A percentile compares a stretch with the other conserved stretches of the same genome.
phyloP scores from a whole-genome alignment of 2,888 invertebrate species.

The Tetragonula carbonaria region DNA sequence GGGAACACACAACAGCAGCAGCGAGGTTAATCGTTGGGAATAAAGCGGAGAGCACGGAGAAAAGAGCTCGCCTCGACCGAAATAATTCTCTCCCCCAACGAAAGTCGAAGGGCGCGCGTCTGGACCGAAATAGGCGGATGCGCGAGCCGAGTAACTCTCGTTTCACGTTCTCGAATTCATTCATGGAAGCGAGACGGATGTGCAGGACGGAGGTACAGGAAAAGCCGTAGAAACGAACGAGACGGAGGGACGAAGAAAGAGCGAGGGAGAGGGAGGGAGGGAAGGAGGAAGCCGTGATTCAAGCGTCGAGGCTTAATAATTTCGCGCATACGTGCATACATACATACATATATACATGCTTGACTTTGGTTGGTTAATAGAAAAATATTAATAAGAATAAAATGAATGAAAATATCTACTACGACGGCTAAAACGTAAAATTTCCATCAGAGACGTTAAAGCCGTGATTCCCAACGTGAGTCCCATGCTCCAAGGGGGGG shows the following conservation, averaged over 20 bases:
- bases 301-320: slow-evolving; percentile 32
- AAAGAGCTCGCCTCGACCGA: slow-evolving; percentile 61
- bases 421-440: no score
- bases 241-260: neutral
- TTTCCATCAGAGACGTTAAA: no score
- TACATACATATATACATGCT: no score
- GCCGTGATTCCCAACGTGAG: no score
- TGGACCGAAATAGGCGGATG: slow-evolving; percentile 74
- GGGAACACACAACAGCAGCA: neutral
- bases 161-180: slow-evolving; percentile 56
- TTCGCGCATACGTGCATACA: no score
- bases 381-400: no score
- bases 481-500: no score
- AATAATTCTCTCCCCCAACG: slow-evolving; percentile 78
- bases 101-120: slow-evolving; percentile 69
- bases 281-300: slow-evolving; percentile 32
- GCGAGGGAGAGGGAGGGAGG: neutral
- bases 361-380: no score
- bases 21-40: neutral
- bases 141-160: slow-evolving; percentile 29
- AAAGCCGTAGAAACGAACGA: slow-evolving; percentile 7
- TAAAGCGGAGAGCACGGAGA: neutral
- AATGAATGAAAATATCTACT: no score
- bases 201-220: slow-evolving; percentile 18
- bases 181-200: slow-evolving; percentile 45